Evolutionary conservation across 2,797 vertebrate species (phyloP), one percentile per base, ranked within the genome.

Genomic region (Myoxocephalus aenaeus): DNA sequence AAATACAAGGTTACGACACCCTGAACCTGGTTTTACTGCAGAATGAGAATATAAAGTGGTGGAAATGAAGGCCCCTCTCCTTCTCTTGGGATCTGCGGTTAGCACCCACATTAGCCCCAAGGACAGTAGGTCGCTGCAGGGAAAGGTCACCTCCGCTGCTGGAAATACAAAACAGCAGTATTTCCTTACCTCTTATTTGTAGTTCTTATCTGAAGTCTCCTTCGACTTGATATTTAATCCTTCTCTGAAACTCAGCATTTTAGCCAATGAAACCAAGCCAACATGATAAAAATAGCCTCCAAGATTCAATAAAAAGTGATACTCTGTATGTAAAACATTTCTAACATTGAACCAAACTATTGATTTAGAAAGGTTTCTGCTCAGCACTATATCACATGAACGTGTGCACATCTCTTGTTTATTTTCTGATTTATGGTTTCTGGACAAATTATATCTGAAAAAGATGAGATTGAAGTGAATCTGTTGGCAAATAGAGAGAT

Each of bases 121-220:
- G 83, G 86, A 84, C 87, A 73, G 59, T 0, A 59, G 82, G 71
- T 79, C 20, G 17, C 72, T 64, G 71, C 46, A 77, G 17, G 63
- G 46, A 88, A 89, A 91, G 89, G 88, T 93, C 85, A 90, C 86
- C 85, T 83, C 84, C 79, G 59, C 46, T 75, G 44, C 25, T 57
- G 17, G 61, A 87, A 80, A 86, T 54, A 48, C 56, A 78, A 51
- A 50, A 38, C 68, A 58, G 18, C 25, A 38, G 82, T 75, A 50
- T 89, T 89, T 83, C 51, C 70, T 80, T 74, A 79, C 50, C 65
- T 42, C 40, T 54, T 75, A 87, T 80, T 75, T 74, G 66, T 40
- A 53, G 15, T 74, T 83, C 73, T 89, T 83, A 88, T 91, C 85
- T 81, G 48, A 59, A 53, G 29, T 77, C 48, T 71, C 34, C 27